phyloP scores from a whole-genome alignment of 2,797 vertebrate species.

The Propithecus deckenii region DNA sequence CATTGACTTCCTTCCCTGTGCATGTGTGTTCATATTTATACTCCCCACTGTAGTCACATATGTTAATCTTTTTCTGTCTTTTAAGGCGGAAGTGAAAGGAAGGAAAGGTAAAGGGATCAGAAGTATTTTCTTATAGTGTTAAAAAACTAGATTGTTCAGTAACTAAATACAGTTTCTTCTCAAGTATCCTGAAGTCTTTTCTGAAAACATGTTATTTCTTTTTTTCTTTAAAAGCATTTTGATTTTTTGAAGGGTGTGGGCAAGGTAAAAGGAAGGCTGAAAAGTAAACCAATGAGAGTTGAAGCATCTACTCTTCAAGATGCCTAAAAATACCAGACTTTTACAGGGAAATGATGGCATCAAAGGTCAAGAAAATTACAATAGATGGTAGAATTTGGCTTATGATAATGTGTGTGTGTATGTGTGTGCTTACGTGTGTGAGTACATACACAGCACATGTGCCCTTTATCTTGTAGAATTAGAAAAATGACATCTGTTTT shows the following conservation, averaged over 20 bases:
- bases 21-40: neutral
- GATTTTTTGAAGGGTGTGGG: neutral
- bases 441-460: neutral
- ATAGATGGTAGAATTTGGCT: neutral
- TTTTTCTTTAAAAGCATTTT: neutral
- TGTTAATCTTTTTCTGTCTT: neutral
- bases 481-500: conserved; percentile 51
- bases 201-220: neutral
- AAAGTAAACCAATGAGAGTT: neutral
- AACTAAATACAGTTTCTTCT: neutral
- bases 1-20: neutral
- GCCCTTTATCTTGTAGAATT: conserved; percentile 15
- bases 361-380: neutral
- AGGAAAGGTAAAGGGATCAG: neutral
- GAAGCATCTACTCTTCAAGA: neutral
- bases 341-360: conserved; percentile 16
- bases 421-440: neutral
- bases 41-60: neutral
- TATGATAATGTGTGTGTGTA: neutral
- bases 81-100: neutral
- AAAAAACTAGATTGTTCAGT: neutral
- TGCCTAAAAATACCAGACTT: neutral
- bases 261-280: neutral
- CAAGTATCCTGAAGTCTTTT: neutral
- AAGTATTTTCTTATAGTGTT: neutral